A percentile compares a stretch with the other conserved stretches of the same genome.
Evolutionary conservation across 2,113 vertebrate genomes (phyloP).

Genomic region (Malurus alboscapulatus): DNA sequence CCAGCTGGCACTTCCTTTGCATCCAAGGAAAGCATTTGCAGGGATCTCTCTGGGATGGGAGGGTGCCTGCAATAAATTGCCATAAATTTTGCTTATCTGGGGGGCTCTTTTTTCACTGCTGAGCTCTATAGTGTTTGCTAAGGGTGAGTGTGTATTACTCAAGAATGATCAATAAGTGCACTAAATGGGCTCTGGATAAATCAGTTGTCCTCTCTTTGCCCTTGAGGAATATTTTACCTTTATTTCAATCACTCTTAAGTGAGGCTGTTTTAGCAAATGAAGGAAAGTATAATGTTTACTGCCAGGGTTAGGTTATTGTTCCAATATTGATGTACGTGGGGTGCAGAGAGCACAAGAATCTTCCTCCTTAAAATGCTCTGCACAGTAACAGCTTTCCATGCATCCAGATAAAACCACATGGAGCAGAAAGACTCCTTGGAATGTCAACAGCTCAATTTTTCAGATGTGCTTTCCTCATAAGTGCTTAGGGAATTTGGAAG

Average conservation of each 20-base stretch:
- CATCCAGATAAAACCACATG: not conserved
- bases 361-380: not conserved
- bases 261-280: not conserved
- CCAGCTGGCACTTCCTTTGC: not conserved
- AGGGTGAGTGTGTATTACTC: not conserved
- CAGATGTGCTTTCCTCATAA: not conserved
- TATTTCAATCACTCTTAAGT: conserved; percentile 37
- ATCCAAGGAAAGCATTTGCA: not conserved
- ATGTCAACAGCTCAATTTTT: not conserved
- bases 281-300: not conserved
- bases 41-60: not conserved
- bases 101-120: not conserved
- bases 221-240: conserved; percentile 31
- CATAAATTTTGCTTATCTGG: not conserved
- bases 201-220: conserved; percentile 27
- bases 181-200: conserved; percentile 31
- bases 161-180: conserved; percentile 21
- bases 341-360: not conserved
- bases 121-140: not conserved
- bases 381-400: not conserved
- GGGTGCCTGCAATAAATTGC: not conserved
- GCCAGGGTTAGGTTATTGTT: not conserved
- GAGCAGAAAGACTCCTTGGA: not conserved
- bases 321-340: not conserved
- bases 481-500: not conserved